phyloP scores from a whole-genome alignment of 2,113 vertebrate species.

The Alexandromys fortis region DNA sequence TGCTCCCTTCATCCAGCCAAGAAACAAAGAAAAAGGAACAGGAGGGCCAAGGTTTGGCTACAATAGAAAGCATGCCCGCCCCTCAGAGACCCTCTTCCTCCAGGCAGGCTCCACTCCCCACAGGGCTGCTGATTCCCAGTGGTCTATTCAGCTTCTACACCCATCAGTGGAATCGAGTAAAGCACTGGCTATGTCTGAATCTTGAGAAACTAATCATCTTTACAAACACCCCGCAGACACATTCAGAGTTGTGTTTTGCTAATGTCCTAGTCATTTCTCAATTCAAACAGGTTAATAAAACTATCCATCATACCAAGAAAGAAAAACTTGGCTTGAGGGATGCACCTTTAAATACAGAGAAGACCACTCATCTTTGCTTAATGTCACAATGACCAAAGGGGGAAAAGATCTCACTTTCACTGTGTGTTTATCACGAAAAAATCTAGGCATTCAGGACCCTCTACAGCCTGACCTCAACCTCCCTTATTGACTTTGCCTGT shows the following conservation, averaged over 20 bases:
- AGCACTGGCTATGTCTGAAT: background rate
- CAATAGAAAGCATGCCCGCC: background rate
- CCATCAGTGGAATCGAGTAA: background rate
- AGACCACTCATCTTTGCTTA: background rate
- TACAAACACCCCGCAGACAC: background rate
- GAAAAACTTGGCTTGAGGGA: background rate
- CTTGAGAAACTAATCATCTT: too few species aligned
- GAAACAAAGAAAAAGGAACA: background rate
- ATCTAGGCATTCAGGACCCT: background rate
- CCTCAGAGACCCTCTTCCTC: background rate
- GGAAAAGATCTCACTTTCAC: background rate
- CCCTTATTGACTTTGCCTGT: background rate
- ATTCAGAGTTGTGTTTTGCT: background rate
- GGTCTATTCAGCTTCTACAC: background rate
- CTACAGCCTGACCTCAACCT: background rate
- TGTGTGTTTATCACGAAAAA: background rate
- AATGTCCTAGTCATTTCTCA: background rate
- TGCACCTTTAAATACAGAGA: background rate
- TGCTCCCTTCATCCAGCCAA: background rate
- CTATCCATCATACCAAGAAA: background rate
- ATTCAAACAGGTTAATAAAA: background rate
- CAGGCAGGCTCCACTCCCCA: background rate
- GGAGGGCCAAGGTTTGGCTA: background rate
- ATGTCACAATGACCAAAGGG: background rate
- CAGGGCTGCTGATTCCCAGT: background rate